phyloP scores from a whole-genome alignment of 2,113 vertebrate genomes.

The Hippocampus abdominalis region DNA sequence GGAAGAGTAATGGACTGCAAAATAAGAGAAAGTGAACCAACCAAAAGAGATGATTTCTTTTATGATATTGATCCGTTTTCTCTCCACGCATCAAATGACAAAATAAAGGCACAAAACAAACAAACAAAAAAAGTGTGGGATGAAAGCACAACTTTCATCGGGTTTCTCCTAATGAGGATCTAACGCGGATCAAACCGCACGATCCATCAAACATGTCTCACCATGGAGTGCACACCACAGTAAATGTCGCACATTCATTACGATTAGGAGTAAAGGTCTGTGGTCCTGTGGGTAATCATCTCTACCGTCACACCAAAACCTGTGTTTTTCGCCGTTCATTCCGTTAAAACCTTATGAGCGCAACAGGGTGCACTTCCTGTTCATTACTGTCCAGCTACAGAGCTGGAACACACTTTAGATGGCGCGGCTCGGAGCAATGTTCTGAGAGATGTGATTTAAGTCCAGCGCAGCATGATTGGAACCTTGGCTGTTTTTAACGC shows the following conservation, averaged over 20 bases:
- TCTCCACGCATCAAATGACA: conserved; percentile 5
- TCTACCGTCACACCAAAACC: conserved; percentile 16
- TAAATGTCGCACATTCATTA: conserved; percentile 29
- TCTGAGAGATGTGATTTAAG: conserved; percentile 23
- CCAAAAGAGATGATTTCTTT: neutral
- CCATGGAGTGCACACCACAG: conserved; percentile 12
- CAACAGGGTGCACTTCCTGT: conserved; percentile 17
- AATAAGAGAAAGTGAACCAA: conserved; percentile 4
- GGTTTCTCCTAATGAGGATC: conserved; percentile 16
- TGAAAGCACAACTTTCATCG: conserved; percentile 26
- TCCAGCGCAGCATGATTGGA: conserved; percentile 4
- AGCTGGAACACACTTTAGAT: conserved; percentile 14
- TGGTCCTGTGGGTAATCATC: conserved; percentile 19
- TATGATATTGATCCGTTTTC: neutral
- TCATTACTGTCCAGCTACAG: conserved; percentile 42
- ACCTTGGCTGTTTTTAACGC: neutral
- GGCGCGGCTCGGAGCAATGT: conserved; percentile 35
- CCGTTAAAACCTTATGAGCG: conserved; percentile 10
- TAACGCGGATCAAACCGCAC: neutral
- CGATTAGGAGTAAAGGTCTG: conserved; percentile 14
- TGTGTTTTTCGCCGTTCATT: conserved; percentile 16
- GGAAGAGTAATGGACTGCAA: neutral
- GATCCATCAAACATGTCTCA: conserved; percentile 16
- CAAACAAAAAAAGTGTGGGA: neutral
- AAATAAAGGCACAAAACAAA: conserved; percentile 13